Base-by-base conservation (phyloP, 2,888 invertebrate genomes). In the Caenorhabditis wallacei region DNA sequence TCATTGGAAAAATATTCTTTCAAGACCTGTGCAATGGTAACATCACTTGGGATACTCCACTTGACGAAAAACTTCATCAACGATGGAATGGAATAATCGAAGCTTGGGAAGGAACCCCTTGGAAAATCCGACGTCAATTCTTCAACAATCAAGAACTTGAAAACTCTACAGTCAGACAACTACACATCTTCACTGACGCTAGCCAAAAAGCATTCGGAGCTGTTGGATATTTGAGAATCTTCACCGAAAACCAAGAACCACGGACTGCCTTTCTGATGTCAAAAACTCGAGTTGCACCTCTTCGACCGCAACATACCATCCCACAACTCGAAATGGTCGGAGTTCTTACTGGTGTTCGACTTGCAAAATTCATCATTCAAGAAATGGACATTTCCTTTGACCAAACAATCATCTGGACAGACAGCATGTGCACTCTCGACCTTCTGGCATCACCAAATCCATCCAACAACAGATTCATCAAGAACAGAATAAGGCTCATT, bases 181-280 rank as follows among this genome's bases (percentile, higher is more conserved):
- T 75, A 16, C 66, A 75, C 18, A 16, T 75, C 2, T 75, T 75
- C 26, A 8, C 66, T 0, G 75, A 75, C 24, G 75, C 75, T 10
- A 43, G 53, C 43, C 3, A 75, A 57, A 5, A 13, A 0, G 66
- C 75, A 0, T 75, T 35, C 22, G 70, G 70, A 4, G 46, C 70
- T 2, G 64, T 63, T 2, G 61, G 54, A 0, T 70, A 79, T 24
- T 7, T 79, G 0, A 22, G 61, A n/a, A 18, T 37, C 2, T 63
- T 51, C 16, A 56, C 54, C 0, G 11, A 13, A 10, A 8, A 63
- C 2, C 11, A 70, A 11, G 13, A 24, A 18, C 89, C 89, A 64
- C 3, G 76, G 0, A 46, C 53, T 13, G n/a, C 35, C 18, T 51
- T 87, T 5, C 11, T 69, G 89, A 90, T 80, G 81, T 69, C 26